phyloP scores from a whole-genome alignment of 2,797 vertebrate species.

The Cryptoprocta ferox region DNA sequence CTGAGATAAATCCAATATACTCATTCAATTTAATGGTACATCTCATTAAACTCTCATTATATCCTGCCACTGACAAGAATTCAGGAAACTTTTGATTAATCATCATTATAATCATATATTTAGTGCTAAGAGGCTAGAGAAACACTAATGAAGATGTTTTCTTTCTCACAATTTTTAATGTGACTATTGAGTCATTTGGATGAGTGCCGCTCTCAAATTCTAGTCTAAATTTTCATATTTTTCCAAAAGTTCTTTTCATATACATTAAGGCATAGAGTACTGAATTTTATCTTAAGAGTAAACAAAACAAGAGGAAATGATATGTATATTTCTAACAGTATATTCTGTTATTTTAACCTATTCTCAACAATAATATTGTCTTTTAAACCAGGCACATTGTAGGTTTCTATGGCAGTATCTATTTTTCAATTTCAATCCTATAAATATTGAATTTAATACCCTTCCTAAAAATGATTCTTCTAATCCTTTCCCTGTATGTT shows the following conservation, averaged over 20 bases:
- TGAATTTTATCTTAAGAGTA: background rate
- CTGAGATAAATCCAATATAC: background rate
- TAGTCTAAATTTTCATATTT: background rate
- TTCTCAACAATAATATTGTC: background rate
- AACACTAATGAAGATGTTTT: background rate
- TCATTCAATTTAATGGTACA: conserved; percentile 26
- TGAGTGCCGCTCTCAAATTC: background rate
- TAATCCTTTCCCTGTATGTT: background rate
- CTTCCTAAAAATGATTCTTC: conserved; percentile 13
- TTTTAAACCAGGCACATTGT: background rate
- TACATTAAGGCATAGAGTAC: background rate
- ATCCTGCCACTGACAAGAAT: background rate
- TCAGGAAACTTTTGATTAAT: background rate
- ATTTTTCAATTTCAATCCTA: background rate
- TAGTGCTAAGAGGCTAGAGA: background rate
- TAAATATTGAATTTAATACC: background rate
- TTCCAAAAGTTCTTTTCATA: background rate
- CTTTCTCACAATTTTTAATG: background rate
- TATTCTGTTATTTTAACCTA: background rate
- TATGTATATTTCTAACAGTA: background rate
- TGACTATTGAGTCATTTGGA: background rate
- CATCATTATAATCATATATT: conserved; percentile 6
- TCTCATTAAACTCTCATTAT: conserved; percentile 50
- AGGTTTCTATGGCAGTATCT: background rate
- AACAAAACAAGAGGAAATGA: background rate